A percentile compares a stretch with the other conserved stretches of the same genome.
Conservation (phyloP, 1,140 invertebrate genomes). For the Drosophila arizonae region DNA sequence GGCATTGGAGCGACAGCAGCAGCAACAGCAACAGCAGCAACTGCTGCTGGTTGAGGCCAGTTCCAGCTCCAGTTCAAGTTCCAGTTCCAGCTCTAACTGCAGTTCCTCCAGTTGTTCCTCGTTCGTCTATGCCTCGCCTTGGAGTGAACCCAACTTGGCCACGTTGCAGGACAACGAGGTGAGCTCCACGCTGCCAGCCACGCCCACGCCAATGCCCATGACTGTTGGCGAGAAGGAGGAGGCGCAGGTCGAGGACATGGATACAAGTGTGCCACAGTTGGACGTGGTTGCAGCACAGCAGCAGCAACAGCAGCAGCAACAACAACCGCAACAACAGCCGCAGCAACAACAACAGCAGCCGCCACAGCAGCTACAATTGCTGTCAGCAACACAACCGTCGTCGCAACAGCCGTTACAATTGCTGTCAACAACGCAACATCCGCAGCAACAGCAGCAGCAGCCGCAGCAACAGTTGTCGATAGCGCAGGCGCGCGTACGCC, state of each 20-base stretch:
- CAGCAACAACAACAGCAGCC: conserved; percentile 10
- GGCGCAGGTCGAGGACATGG: background rate
- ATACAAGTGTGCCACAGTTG: background rate
- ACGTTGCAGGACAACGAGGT: conserved; percentile 65
- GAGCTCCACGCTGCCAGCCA: conserved; percentile 58
- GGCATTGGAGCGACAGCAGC: conserved; percentile 58
- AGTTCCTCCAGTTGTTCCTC: conserved; percentile 36
- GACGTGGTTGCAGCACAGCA: background rate
- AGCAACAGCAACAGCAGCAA: conserved; percentile 34
- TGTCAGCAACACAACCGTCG: no score
- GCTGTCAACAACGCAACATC: no score
- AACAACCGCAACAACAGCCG: no score
- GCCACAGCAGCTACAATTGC: background rate
- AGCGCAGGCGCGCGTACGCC: conserved; percentile 1
- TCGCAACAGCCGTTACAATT: background rate
- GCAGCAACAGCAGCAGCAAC: no score
- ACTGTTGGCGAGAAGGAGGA: background rate
- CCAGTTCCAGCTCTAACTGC: conserved; percentile 20
- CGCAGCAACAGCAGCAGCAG: no score
- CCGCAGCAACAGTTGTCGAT: background rate
- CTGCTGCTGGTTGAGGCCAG: conserved; percentile 42
- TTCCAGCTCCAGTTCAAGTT: conserved; percentile 29
- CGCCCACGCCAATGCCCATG: conserved; percentile 32
- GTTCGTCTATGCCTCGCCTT: conserved; percentile 19
- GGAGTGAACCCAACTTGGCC: conserved; percentile 7